These are phyloP conservation scores for Cheirogaleus major DNA, from an alignment of 2,797 vertebrate species.

Conservation along the genomic window DNA sequence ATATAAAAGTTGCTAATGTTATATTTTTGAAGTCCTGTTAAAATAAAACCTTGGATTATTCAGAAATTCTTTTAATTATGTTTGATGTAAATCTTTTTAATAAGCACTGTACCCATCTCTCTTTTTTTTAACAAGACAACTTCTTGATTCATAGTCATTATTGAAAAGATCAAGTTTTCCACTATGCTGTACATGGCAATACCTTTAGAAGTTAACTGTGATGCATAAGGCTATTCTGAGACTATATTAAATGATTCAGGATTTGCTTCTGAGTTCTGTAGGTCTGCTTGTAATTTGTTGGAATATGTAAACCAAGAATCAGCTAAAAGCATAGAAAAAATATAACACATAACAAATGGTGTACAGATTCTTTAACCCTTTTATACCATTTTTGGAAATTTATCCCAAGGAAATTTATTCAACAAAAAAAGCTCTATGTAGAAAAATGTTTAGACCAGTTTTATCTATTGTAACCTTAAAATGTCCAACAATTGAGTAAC, in stretches of 20 bases:
- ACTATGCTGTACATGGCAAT: not conserved
- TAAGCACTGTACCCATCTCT: not conserved
- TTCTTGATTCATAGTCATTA: not conserved
- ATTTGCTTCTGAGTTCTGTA: not conserved
- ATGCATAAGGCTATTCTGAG: not conserved
- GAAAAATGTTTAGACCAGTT: constrained; percentile 10
- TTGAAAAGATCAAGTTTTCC: constrained; percentile 16
- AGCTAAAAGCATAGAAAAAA: not conserved
- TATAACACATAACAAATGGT: not conserved
- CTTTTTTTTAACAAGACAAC: not conserved
- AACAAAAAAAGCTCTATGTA: constrained; percentile 11
- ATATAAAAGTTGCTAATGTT: not conserved
- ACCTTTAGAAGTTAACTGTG: not conserved
- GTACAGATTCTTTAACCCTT: not conserved
- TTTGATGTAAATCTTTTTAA: constrained; percentile 14
- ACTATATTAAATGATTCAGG: constrained; percentile 2
- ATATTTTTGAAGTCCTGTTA: not conserved
- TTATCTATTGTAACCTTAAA: constrained; percentile 1
- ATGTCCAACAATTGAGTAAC: not conserved
- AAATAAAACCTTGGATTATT: not conserved
- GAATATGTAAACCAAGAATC: not conserved
- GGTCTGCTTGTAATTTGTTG: not conserved
- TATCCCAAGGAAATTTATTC: constrained; percentile 1
- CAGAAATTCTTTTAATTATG: not conserved
- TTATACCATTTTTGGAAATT: not conserved